Conservation (phyloP, 2,797 vertebrate species). For the Salmo trutta region DNA sequence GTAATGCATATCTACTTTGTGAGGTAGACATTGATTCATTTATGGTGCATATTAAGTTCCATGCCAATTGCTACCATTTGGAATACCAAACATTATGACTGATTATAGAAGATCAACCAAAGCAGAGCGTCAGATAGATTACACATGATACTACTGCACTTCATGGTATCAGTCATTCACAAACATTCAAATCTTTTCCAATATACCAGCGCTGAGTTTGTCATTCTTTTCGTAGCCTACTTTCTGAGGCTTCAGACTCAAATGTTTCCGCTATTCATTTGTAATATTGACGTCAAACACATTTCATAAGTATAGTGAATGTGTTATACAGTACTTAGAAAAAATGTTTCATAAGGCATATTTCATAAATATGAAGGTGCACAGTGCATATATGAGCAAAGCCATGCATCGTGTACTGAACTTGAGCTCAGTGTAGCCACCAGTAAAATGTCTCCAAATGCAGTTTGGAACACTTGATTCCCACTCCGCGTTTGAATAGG, state of each 20-base stretch:
- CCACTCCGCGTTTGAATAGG: slow-evolving; percentile 60
- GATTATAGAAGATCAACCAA: slow-evolving; percentile 30
- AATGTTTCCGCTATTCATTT: background rate
- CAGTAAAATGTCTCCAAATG: slow-evolving; percentile 40
- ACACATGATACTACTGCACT: slow-evolving; percentile 17
- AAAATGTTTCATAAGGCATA: background rate
- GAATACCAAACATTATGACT: slow-evolving; percentile 23
- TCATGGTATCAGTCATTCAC: slow-evolving; percentile 8
- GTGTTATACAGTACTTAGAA: background rate
- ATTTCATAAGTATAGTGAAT: background rate
- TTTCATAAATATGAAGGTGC: background rate
- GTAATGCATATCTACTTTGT: slow-evolving; percentile 47
- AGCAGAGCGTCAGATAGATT: slow-evolving; percentile 21
- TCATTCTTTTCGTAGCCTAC: background rate
- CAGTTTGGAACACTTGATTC: slow-evolving; percentile 59
- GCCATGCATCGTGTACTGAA: slow-evolving; percentile 25
- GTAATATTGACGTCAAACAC: slow-evolving; percentile 4
- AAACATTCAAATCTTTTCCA: slow-evolving; percentile 12
- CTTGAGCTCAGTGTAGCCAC: slow-evolving; percentile 30
- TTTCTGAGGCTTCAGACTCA: background rate
- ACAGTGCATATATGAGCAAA: background rate
- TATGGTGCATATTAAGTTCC: slow-evolving; percentile 36
- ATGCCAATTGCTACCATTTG: slow-evolving; percentile 23
- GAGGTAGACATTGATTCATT: slow-evolving; percentile 55
- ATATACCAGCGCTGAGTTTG: background rate